A percentile compares a stretch with the other conserved stretches of the same genome.
Conservation (phyloP, 2,888 invertebrate species). For the Penaeus monodon region DNA sequence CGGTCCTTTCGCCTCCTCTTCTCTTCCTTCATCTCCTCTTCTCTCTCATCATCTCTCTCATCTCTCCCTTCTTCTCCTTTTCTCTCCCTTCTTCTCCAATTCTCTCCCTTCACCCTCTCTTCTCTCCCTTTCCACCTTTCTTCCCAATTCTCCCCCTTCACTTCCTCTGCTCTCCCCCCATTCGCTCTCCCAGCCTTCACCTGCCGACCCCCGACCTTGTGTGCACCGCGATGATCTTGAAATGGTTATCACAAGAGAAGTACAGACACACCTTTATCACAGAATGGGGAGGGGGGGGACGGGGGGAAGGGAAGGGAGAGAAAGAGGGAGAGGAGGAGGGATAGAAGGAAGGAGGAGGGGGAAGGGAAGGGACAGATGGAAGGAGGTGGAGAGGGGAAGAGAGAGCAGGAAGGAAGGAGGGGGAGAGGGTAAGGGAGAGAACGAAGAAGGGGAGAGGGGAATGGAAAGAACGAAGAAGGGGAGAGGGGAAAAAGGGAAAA, state of each 20-base stretch:
- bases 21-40: no score
- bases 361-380: no score
- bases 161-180: background rate
- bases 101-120: no score
- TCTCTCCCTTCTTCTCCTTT: no score
- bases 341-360: background rate
- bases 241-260: conserved; percentile 32
- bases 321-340: background rate
- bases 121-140: background rate
- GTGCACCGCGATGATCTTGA: conserved; percentile 36
- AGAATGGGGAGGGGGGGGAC: background rate
- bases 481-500: background rate
- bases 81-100: no score
- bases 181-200: conserved; percentile 23
- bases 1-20: background rate
- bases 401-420: background rate
- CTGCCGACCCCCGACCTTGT: conserved; percentile 29
- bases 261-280: background rate
- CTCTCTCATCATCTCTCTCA: rapidly evolving
- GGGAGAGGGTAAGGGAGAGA: no score
- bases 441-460: background rate
- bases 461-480: background rate
- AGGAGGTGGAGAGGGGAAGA: background rate
- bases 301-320: background rate
- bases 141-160: background rate